These are phyloP conservation scores for Oryzaephilus surinamensis DNA, from an alignment of 1,140 invertebrate genomes.

Conservation along the genomic window DNA sequence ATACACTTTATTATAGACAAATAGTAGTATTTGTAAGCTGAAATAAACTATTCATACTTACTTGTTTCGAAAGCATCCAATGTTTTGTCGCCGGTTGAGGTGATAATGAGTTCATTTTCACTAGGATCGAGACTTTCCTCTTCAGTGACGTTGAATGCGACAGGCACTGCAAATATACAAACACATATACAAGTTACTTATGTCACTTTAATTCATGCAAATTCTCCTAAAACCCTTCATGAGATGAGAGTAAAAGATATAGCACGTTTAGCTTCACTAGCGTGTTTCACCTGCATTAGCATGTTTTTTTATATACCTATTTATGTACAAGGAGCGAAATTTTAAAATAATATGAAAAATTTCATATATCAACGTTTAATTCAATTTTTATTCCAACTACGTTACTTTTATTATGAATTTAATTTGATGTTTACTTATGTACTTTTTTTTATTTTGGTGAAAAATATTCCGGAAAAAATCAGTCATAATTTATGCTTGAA, in stretches of 20 bases:
- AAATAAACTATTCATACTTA: constrained; percentile 29
- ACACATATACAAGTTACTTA: constrained; percentile 18
- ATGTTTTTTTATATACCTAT: too few species aligned
- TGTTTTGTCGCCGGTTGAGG: constrained; percentile 43
- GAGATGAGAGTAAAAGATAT: constrained; percentile 15
- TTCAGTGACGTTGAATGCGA: constrained; percentile 48
- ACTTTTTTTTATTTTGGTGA: too few species aligned
- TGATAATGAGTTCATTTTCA: constrained; percentile 43
- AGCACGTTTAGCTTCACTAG: too few species aligned
- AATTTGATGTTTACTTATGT: too few species aligned
- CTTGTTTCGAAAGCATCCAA: constrained; percentile 48
- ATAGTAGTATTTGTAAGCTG: not conserved
- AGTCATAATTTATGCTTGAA: too few species aligned
- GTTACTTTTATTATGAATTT: too few species aligned
- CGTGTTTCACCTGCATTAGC: too few species aligned
- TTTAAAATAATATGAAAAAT: too few species aligned
- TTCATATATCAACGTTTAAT: too few species aligned
- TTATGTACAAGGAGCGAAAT: too few species aligned
- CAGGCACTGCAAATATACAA: constrained; percentile 40
- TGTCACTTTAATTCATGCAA: constrained; percentile 10
- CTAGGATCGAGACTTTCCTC: constrained; percentile 43
- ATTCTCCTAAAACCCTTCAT: constrained; percentile 11
- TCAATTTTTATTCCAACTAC: too few species aligned
- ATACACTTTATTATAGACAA: not conserved
- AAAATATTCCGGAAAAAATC: too few species aligned